Base-by-base conservation (phyloP, 2,113 vertebrate genomes). In the Propithecus coquereli region DNA sequence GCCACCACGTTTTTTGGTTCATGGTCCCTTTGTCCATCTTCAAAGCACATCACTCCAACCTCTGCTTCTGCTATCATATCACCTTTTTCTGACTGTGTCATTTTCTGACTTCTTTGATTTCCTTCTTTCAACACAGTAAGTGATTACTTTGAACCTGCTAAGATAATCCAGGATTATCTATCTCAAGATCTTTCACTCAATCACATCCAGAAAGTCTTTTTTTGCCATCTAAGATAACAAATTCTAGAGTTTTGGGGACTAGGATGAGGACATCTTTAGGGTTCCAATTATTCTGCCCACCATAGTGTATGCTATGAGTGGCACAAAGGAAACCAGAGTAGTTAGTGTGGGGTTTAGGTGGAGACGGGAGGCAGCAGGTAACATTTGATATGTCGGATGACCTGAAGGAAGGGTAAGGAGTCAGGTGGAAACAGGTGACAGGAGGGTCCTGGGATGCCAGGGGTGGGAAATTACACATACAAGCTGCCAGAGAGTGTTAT, bases 391-490 rank as follows among this genome's bases (percentile, higher is more conserved):
- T 14, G 52, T 34, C 23, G 30, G 61, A 27, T 18, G 20, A 34
- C 34, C 18, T 59, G 70, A 30, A 87, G 4, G 91, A 66, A 66
- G 16, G 43, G 4, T 30, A 30, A 45, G 18, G 43, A 57, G 37
- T 77, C 82, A 86, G 20, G 13, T 32, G 45, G 40, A 66, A 25
- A 57, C 54, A 57, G 54, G 54, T 14, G 20, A 57, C 54, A 57
- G 20, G 3, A 82, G 57, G 20, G 25, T n/a, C 34, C 40, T 37
- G 23, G 20, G 37, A 45, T 6, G 1, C 9, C 6, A 18, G 66
- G 50, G 3, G 8, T 27, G 20, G 47, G 37, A 74, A 23, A 37
- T 18, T 7, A 16, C 0, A 10, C 8, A 4, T 3, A 7, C 4
- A 40, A 52, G n/a, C 30, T 77, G 30, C 54, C 16, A 2, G 23